Conservation (phyloP, 2,888 invertebrate species). For the Platerodrilus igneus region DNA sequence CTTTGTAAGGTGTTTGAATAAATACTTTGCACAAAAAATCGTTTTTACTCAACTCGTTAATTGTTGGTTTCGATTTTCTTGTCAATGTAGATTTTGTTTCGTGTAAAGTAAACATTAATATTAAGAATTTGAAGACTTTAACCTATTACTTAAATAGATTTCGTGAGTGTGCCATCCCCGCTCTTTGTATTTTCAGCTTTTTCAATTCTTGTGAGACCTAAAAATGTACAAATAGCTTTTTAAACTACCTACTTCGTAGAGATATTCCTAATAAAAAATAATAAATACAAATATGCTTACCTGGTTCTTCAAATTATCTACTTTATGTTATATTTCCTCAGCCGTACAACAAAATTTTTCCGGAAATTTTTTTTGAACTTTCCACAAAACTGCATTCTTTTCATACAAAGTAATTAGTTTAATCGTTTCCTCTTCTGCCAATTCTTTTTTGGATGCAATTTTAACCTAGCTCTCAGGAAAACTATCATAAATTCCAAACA, state of each 20-base stretch:
- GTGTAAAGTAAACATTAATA: not conserved
- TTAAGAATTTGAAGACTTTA: not conserved
- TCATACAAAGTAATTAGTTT: constrained; percentile 2
- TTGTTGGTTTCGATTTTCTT: too few species aligned
- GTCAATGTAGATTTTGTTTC: constrained; percentile 1
- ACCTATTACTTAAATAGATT: not conserved
- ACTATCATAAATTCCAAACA: too few species aligned
- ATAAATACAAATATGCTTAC: too few species aligned
- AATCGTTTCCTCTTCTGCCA: too few species aligned
- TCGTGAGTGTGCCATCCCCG: not conserved
- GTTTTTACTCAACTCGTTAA: not conserved
- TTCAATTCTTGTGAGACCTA: constrained; percentile 1
- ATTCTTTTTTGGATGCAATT: too few species aligned
- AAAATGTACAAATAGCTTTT: too few species aligned
- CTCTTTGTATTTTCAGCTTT: not conserved
- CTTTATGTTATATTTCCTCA: not conserved
- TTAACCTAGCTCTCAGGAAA: too few species aligned
- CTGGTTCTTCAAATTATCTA: constrained; percentile 1
- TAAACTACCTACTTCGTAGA: not conserved
- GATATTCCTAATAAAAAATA: not conserved
- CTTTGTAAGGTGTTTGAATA: too few species aligned
- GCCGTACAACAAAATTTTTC: not conserved
- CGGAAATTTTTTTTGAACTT: not conserved
- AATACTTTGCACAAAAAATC: not conserved
- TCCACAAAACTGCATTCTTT: not conserved